Percentiles rank a stretch among this genome's conserved stretches.
phyloP scores from a whole-genome alignment of 2,888 invertebrate genomes.

The Parelbella ahira region DNA sequence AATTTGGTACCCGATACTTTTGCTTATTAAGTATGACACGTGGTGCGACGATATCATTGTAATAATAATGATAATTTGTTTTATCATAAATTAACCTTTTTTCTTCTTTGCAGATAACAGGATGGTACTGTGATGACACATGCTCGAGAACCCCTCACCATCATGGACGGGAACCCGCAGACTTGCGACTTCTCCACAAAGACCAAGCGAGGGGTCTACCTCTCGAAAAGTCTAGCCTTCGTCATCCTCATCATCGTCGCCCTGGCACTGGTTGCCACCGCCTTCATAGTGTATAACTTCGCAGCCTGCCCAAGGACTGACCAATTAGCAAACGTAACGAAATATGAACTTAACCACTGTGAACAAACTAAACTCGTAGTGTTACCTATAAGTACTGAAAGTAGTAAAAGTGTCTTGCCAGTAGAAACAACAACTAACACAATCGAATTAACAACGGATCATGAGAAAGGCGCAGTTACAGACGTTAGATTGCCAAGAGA shows the following conservation, averaged over 20 bases:
- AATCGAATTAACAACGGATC: conserved; percentile 34
- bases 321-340: conserved; percentile 66
- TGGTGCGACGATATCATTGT: too few species aligned
- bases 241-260: conserved; percentile 83
- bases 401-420: conserved; percentile 55
- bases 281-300: conserved; percentile 88
- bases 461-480: conserved; percentile 38
- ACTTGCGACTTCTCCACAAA: conserved; percentile 82
- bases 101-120: conserved; percentile 59
- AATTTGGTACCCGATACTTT: too few species aligned
- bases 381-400: conserved; percentile 62
- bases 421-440: conserved; percentile 51
- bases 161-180: conserved; percentile 82
- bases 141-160: conserved; percentile 70
- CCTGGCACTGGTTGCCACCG: conserved; percentile 84
- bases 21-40: too few species aligned
- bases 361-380: conserved; percentile 66
- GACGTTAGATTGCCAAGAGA: conserved; percentile 86
- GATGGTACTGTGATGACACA: conserved; percentile 72
- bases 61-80: too few species aligned
- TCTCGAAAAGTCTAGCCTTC: conserved; percentile 83
- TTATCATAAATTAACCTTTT: conserved; percentile 4
- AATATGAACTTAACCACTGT: conserved; percentile 65
- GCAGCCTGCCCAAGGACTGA: conserved; percentile 82
- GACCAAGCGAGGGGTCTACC: conserved; percentile 80